Evolutionary conservation across 2,888 invertebrate genomes (phyloP).

Genomic region (Andrena bicolor): DNA sequence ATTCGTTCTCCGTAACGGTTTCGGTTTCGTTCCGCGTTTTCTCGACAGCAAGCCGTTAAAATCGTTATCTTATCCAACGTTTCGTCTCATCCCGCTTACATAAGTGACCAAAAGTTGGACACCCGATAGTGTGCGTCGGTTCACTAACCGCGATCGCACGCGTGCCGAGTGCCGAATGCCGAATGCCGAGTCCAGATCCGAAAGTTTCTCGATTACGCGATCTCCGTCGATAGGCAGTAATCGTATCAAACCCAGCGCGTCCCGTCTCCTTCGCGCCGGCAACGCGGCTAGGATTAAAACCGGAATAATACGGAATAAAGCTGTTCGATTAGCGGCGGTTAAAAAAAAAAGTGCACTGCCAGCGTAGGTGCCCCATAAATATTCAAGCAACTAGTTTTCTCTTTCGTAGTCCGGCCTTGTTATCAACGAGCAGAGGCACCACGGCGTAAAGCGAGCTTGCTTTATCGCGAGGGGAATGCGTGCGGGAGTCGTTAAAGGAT

Average conservation of each 20-base stretch:
- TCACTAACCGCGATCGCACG: conserved; percentile 1
- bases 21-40: no score
- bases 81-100: conserved; percentile 4
- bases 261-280: background rate
- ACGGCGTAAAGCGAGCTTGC: background rate
- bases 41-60: background rate
- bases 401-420: background rate
- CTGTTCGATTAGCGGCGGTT: conserved; percentile 10
- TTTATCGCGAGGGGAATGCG: background rate
- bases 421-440: background rate
- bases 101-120: conserved; percentile 10
- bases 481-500: no score
- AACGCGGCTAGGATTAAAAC: background rate
- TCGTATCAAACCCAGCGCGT: background rate
- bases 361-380: conserved; percentile 28
- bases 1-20: no score
- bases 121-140: background rate
- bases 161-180: no score
- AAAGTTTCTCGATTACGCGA: background rate
- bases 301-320: conserved; percentile 7
- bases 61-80: conserved; percentile 23
- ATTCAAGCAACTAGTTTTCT: conserved; percentile 10
- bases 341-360: background rate
- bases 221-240: background rate
- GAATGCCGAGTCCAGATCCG: no score